Base-by-base conservation (phyloP, 2,113 vertebrate species). In the Rhinoderma darwinii region DNA sequence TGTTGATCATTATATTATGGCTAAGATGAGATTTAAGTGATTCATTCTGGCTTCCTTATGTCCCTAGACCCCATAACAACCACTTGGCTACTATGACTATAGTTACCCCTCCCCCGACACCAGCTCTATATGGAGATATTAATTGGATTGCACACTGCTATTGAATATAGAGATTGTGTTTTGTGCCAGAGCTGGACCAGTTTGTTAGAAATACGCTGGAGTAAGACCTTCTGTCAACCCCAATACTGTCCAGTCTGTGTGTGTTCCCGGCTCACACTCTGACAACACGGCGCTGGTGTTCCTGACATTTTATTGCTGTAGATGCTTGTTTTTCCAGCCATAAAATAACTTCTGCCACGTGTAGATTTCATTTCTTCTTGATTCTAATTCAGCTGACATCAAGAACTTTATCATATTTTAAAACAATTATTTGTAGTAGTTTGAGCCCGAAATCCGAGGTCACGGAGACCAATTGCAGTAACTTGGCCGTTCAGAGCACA, bases 281-380 rank as follows among this genome's bases (percentile, higher is more conserved):
- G 54, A 76, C 72, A 76, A 47, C 47, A 43, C 51, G 27, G 43
- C 22, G 61, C 11, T 70, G 84, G 84, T 86, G 84, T 86, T 32
- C 63, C 17, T 78, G 74, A 86, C 61, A 70, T 79, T 51, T 86
- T 86, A 86, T 79, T 68, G 27, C 75, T 79, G 61, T 39, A 79
- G 84, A 70, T 68, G 27, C 56, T 54, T 43, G 35, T 51, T 70
- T 72, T 37, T 86, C 56, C 17, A 72, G 84, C 84, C 84, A 80
- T 56, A 10, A 50, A 72, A 72, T 80, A 70, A 80, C 80, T 72
- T 80, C 66, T 86, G 84, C 76, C 84, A 86, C 76, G 61, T 80
- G 84, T 75, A 79, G 43, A 43, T 80, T 80, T 80, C 35, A 66
- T 68, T 32, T 56, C 17, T 86, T 56, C 47, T 80, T 80, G 84